Conservation (phyloP, 2,888 invertebrate genomes). For the Cosmorhoe ocellata region DNA sequence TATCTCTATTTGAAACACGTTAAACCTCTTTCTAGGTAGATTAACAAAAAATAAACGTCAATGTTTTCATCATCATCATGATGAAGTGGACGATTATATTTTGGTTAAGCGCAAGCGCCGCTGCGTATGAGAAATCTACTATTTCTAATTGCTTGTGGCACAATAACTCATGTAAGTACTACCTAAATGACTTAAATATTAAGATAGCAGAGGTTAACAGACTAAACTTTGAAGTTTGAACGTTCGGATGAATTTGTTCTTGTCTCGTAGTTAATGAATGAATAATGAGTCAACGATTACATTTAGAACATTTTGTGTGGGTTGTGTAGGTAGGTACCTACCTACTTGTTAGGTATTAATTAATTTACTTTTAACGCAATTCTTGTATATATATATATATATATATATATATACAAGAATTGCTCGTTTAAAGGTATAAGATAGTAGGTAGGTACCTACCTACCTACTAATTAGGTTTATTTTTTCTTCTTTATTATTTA, state of each 20-base stretch:
- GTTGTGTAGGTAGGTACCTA: not conserved
- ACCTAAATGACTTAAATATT: constrained; percentile 14
- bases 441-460: no score
- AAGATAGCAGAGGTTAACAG: constrained; percentile 21
- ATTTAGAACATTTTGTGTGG: not conserved
- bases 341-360: no score
- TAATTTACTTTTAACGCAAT: no score
- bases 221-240: constrained; percentile 16
- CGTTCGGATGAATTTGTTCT: constrained; percentile 30
- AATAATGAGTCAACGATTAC: constrained; percentile 25
- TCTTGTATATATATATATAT: no score
- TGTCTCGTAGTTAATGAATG: constrained; percentile 35
- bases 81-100: constrained; percentile 41
- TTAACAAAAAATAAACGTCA: no score
- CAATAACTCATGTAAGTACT: constrained; percentile 58
- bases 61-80: constrained; percentile 30
- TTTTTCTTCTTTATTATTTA: no score
- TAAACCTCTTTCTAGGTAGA: not conserved
- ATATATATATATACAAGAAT: no score
- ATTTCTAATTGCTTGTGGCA: constrained; percentile 52
- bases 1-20: not conserved
- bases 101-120: constrained; percentile 37
- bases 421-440: no score
- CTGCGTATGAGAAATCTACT: constrained; percentile 40
- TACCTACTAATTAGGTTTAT: no score